A percentile compares a stretch with the other conserved stretches of the same genome.
phyloP scores from a whole-genome alignment of 1,140 invertebrate genomes.

The Tribolium madens region DNA sequence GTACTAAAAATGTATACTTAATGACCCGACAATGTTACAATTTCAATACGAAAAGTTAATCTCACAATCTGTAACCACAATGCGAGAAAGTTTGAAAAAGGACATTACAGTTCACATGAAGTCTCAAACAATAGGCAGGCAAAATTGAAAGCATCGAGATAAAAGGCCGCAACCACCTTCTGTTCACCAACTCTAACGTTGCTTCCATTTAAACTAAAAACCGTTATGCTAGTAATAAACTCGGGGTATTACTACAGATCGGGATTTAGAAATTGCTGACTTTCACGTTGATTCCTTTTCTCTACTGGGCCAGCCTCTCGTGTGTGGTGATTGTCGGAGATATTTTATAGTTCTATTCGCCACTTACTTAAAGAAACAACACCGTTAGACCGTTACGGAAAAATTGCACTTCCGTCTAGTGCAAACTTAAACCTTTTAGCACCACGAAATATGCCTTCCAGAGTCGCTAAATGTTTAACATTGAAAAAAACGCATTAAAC shows the following conservation, averaged over 20 bases:
- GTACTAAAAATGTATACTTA: background rate
- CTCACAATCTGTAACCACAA: constrained; percentile 34
- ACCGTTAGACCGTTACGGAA: constrained; percentile 8
- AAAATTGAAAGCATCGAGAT: constrained; percentile 37
- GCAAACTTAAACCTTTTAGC: background rate
- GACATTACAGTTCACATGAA: constrained; percentile 37
- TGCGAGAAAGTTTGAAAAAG: constrained; percentile 37
- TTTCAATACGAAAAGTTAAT: constrained; percentile 10
- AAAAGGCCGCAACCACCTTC: constrained; percentile 32
- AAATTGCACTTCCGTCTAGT: background rate
- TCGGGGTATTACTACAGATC: constrained; percentile 11
- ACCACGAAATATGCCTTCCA: background rate
- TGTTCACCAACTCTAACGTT: constrained; percentile 16
- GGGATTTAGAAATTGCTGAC: constrained; percentile 35
- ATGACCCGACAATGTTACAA: constrained; percentile 17
- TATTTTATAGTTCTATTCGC: constrained; percentile 3
- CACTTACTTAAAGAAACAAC: constrained; percentile 24
- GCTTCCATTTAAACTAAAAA: constrained; percentile 35
- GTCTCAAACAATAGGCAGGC: constrained; percentile 23
- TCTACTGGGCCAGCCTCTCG: background rate
- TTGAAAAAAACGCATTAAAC: constrained; percentile 5
- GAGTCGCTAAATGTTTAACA: background rate
- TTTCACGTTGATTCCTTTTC: constrained; percentile 5
- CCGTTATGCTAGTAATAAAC: constrained; percentile 24
- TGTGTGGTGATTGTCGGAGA: constrained; percentile 7